Evolutionary conservation across 2,888 invertebrate species (phyloP), one percentile per base, ranked within the genome.

Genomic region (Scaptomyza tumidula): DNA sequence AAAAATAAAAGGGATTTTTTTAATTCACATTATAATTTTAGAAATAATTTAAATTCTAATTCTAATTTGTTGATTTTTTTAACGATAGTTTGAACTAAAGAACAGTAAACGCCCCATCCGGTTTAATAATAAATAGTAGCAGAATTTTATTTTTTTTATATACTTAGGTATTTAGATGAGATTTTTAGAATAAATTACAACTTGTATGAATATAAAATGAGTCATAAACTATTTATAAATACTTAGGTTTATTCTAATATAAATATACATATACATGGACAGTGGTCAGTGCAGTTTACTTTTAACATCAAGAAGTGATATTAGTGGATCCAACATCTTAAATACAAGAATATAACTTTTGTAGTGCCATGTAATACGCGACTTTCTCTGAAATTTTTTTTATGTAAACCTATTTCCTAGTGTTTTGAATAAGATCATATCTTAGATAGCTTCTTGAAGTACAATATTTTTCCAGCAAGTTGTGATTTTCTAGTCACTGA

Each of bases 101-200:
- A 37, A 16, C 43, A 50, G 16, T 37, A 10, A 41, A 4, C 11
- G 43, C 35, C 43, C 50, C 52, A 41, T 44, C 16, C 14, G 44
- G 31, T 33, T 16, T 59, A 59, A 35, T 77, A 80, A 81, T 86
- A 86, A 80, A 84, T 78, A 78, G 50, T 56, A 39, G 49, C 16
- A 31, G 41, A 53, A 33, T 13, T 58, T 24, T n/a, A 27, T 24
- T 33, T 49, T 50, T 50, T 49, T 63, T 27, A 29, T 54, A 50
- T 84, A 80, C 37, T 68, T 67, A 68, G 45, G 10, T 39, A 46
- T 29, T 50, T 71, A 66, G 60, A 58, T 65, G 64, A 59, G 66
- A 61, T 56, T 63, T 68, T 39, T 31, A 31, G 14, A 41, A 63
- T 24, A 56, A 55, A 58, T 39, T 69, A 65, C 33, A 44, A 48